phyloP scores from a whole-genome alignment of 2,888 invertebrate genomes.

The Nomada hirtipes region DNA sequence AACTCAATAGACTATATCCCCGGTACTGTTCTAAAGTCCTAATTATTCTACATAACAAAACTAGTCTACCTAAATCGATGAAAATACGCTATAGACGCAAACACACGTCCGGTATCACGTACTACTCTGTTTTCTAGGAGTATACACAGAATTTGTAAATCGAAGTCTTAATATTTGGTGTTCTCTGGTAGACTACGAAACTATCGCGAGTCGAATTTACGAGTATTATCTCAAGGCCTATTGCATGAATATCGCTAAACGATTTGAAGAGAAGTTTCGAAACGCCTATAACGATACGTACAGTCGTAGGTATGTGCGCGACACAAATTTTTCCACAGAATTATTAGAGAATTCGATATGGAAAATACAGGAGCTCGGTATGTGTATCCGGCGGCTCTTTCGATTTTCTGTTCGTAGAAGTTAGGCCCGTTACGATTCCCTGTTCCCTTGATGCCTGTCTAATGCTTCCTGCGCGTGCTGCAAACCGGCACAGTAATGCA shows the following conservation, averaged over 20 bases:
- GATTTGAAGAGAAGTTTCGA: conserved; percentile 27
- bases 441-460: conserved; percentile 68
- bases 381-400: neutral
- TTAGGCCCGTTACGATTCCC: conserved; percentile 52
- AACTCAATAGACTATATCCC: conserved; percentile 18
- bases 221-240: conserved; percentile 55
- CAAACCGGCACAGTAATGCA: conserved; percentile 97
- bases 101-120: conserved; percentile 29
- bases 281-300: conserved; percentile 3
- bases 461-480: conserved; percentile 89
- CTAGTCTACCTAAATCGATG: conserved; percentile 30
- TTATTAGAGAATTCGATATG: neutral
- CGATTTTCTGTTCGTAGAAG: conserved; percentile 1
- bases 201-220: conserved; percentile 32
- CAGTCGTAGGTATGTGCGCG: neutral
- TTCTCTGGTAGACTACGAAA: conserved; percentile 61
- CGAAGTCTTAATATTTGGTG: conserved; percentile 76
- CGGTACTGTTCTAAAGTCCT: conserved; percentile 3
- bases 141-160: conserved; percentile 60
- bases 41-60: conserved; percentile 16
- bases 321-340: neutral
- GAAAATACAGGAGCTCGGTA: conserved; percentile 8
- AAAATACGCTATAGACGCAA: conserved; percentile 25
- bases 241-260: conserved; percentile 23
- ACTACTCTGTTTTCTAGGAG: conserved; percentile 51